Base-by-base conservation (phyloP, 2,113 vertebrate genomes). In the Strix uralensis region DNA sequence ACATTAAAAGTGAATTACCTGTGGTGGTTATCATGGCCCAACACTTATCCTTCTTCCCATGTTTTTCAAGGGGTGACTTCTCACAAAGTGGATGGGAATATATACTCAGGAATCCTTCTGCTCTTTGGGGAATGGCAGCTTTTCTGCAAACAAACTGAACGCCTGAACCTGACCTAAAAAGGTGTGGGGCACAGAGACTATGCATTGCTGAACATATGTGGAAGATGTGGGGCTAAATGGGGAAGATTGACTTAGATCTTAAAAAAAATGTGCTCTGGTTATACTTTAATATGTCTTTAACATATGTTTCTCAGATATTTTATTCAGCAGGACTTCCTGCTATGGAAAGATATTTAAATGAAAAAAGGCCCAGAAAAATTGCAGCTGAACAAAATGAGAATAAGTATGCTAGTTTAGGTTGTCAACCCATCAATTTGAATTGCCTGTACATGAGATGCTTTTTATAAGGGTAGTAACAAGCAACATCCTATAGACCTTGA, bases 121-220 rank as follows among this genome's bases (percentile, higher is more conserved):
- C 12, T 62, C 17, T 90, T 42, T 42, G 25, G 20, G 22, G 9
- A 70, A 21, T 11, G 26, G 15, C 36, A 65, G 32, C 10, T 94
- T 62, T 91, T 78, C 55, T 66, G 44, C 13, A 13, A n/a, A 38
- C 16, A 79, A 55, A 52, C 29, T 27, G 18, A 70, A 34, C 0
- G 0, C 16, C 42, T 0, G 0, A 69, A 32, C 4, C 26, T 59
- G 16, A 67, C 72, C 11, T 81, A 58, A 57, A 0, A 4, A 61
- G 26, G 0, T 58, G 15, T 32, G 16, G 9, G 13, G 19, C 17
- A 23, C 1, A 3, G 46, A 62, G 34, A 26, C 15, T 22, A 0
- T 29, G 22, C 16, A 13, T 78, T 63, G 25, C 32, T 59, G 52
- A 52, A 21, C 17, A 1, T 21, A 14, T 51, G 16, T 44, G 52